Evolutionary conservation across 2,797 vertebrate genomes (phyloP), one percentile per base, ranked within the genome.

Genomic region (Muraenolepis orangiensis): DNA sequence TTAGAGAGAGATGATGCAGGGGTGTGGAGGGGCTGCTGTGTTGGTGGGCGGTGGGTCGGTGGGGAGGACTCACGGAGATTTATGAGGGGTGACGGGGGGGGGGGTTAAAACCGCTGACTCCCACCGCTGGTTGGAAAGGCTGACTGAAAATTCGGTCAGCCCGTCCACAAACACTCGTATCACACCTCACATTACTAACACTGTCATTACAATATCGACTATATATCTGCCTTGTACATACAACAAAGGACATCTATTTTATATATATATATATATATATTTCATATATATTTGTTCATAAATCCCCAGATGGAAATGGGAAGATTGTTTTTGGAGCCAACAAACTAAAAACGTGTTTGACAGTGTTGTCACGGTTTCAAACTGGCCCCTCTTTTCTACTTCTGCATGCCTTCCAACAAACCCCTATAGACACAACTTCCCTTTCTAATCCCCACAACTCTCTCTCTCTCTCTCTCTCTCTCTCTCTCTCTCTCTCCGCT

Each of bases 101-200:
- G 69, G 82, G 72, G 46, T 51, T 74, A 74, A 78, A 87, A 81
- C 80, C 81, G 12, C 75, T 14, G 72, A 83, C 70, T 75, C 73
- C 80, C 69, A 71, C 23, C 3, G 23, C 74, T 68, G 72, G 23
- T 80, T 88, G 81, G 90, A 88, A 78, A 82, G 74, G 78, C 72
- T 76, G 82, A 90, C n/a, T n/a, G n/a, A n/a, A n/a, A n/a, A n/a
- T 90, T 90, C 83, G 88, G 81, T 71, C 2, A n/a, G n/a, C n/a
- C n/a, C n/a, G n/a, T n/a, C n/a, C n/a, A n/a, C n/a, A n/a, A n/a
- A n/a, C n/a, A n/a, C n/a, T n/a, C n/a, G n/a, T n/a, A n/a, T 46
- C 5, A 13, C 57, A 64, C n/a, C 57, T 64, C 57, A 23, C 51
- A n/a, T 57, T n/a, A 11, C 1, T n/a, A 38, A 64, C 10, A 7